phyloP scores from a whole-genome alignment of 2,797 vertebrate species.

The Scolopax bukidnonensis region DNA sequence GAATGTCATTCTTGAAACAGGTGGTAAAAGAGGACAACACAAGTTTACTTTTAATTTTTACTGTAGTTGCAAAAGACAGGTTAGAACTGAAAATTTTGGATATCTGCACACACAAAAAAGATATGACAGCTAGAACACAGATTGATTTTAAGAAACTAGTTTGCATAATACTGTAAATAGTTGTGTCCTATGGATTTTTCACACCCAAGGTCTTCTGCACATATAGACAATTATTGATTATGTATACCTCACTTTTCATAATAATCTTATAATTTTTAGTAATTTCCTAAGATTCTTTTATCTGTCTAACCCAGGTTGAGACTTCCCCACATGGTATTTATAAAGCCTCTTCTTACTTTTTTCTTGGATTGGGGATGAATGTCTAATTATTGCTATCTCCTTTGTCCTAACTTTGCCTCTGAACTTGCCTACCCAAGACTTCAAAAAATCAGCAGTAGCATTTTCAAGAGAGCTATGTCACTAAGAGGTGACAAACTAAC shows the following conservation, averaged over 20 bases:
- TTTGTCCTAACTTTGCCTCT: neutral
- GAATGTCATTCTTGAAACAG: neutral
- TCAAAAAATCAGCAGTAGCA: neutral
- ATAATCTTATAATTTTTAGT: neutral
- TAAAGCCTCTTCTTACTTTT: neutral
- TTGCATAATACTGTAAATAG: neutral
- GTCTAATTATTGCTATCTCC: neutral
- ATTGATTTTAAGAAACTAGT: neutral
- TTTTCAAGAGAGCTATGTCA: neutral
- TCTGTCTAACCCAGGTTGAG: neutral
- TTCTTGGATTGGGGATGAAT: neutral
- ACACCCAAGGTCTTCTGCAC: neutral
- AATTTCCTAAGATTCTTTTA: neutral
- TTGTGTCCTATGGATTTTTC: neutral
- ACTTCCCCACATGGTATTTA: neutral
- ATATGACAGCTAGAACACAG: neutral
- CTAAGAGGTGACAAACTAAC: too few relatives aligned
- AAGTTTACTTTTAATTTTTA: neutral
- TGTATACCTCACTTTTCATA: neutral
- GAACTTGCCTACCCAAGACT: neutral
- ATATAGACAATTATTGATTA: neutral
- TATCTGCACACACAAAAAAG: neutral
- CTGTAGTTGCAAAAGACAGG: neutral
- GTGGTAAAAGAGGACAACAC: neutral
- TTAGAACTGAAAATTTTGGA: neutral